Conservation (phyloP, 1,140 invertebrate species). For the Ridgeia piscesae region DNA sequence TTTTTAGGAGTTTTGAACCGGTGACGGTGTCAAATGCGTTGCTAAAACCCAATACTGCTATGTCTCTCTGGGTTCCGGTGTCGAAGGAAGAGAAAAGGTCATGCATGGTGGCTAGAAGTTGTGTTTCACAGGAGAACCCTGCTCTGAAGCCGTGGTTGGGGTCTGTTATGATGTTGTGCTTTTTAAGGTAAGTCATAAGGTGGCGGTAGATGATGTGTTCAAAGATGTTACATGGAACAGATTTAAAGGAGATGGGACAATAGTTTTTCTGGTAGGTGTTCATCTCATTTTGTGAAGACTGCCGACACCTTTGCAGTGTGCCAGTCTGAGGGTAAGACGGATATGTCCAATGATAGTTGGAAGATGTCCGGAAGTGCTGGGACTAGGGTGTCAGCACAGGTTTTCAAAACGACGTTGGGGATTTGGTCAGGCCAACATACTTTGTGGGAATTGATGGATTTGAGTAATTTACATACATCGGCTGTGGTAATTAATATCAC, state of each 20-base stretch:
- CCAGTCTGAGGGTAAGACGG: neutral
- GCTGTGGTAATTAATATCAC: neutral
- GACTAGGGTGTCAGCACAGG: neutral
- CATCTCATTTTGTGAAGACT: neutral
- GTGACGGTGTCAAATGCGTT: neutral
- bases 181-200: neutral
- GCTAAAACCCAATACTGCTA: neutral
- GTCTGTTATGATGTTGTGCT: neutral
- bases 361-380: neutral
- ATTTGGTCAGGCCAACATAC: neutral
- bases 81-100: no score
- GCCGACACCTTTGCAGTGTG: neutral
- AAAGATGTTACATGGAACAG: neutral
- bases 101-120: neutral
- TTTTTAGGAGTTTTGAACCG: neutral
- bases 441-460: neutral
- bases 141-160: neutral
- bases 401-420: neutral
- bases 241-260: neutral
- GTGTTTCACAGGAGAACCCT: neutral
- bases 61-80: neutral
- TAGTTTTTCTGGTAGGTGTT: neutral
- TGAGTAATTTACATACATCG: neutral
- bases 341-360: neutral
- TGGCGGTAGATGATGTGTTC: neutral